Evolutionary conservation across 2,797 vertebrate species (phyloP).

Genomic region (Octomys mimax): DNA sequence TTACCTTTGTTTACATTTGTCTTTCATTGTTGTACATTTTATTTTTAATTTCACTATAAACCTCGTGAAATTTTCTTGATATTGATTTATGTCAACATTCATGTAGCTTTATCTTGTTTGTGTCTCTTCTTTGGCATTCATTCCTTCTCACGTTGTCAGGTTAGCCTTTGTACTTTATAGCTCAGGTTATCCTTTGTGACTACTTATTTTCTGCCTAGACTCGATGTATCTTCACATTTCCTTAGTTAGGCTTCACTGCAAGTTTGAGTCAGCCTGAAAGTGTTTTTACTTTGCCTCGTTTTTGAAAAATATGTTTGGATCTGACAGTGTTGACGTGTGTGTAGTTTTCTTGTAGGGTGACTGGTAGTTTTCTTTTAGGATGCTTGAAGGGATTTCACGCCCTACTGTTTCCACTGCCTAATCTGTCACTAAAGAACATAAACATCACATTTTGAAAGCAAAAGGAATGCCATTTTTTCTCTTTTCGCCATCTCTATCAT

Average conservation of each 20-base stretch:
- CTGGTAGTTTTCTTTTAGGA: neutral
- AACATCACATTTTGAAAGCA: neutral
- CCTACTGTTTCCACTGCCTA: neutral
- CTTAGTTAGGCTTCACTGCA: neutral
- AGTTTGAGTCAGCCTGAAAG: neutral
- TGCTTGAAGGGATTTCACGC: neutral
- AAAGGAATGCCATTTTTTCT: neutral
- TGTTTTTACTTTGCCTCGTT: neutral
- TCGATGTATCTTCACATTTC: neutral
- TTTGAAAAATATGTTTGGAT: neutral
- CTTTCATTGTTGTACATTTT: neutral
- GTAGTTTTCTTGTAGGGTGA: neutral
- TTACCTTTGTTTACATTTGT: neutral
- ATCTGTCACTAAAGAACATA: neutral
- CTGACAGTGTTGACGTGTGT: neutral
- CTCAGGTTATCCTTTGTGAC: neutral
- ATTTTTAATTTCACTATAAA: constrained; percentile 16
- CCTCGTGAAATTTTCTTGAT: neutral
- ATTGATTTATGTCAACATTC: constrained; percentile 28
- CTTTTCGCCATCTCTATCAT: no score
- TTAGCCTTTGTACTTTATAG: neutral
- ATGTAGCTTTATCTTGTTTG: neutral
- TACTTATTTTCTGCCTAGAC: neutral
- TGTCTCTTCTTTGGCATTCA: neutral
- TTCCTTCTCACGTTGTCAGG: neutral